Percentiles rank a stretch among this genome's conserved stretches.
Evolutionary conservation across 2,113 vertebrate genomes (phyloP).

Genomic region (Crotalus helleri): DNA sequence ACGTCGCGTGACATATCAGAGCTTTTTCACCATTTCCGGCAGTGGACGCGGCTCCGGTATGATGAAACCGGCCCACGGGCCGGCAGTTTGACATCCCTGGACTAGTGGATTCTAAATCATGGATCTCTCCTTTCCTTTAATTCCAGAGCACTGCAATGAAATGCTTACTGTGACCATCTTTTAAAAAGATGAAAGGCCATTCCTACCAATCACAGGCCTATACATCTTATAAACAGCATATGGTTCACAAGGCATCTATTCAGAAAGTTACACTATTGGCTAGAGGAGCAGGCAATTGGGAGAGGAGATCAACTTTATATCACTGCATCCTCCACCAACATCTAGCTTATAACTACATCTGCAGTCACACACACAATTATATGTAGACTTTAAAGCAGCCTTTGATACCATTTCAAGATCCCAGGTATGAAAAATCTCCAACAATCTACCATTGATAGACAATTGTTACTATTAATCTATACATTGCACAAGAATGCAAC

Average conservation of each 20-base stretch:
- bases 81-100: not conserved
- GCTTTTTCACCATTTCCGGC: too few species aligned
- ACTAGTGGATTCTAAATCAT: not conserved
- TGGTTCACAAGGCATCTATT: not conserved
- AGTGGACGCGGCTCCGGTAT: too few species aligned
- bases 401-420: not conserved
- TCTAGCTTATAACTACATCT: not conserved
- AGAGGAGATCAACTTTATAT: not conserved
- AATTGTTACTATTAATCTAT: not conserved
- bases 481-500: not conserved
- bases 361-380: not conserved
- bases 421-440: not conserved
- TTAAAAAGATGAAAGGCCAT: not conserved
- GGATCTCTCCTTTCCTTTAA: not conserved
- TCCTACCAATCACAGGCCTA: not conserved
- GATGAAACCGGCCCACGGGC: too few species aligned
- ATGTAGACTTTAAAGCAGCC: not conserved
- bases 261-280: not conserved
- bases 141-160: not conserved
- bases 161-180: not conserved
- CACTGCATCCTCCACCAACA: not conserved
- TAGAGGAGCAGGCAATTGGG: not conserved
- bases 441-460: not conserved
- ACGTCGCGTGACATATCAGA: accelerated
- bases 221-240: not conserved